Conservation (phyloP, 2,113 vertebrate genomes). For the Microtus pennsylvanicus region DNA sequence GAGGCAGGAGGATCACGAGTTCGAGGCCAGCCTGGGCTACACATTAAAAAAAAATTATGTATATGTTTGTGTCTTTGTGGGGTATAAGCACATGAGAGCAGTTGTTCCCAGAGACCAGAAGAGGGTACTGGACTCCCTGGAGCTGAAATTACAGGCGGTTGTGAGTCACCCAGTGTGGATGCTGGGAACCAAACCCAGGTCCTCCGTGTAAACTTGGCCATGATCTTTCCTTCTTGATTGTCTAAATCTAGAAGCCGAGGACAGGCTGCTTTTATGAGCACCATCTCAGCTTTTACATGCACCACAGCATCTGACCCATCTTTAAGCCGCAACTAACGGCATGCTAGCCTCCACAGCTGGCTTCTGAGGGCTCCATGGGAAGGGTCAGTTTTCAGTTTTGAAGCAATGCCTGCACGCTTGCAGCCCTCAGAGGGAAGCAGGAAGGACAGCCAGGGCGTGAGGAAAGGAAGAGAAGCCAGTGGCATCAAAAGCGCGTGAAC, state of each 20-base stretch:
- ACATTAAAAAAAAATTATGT: no score
- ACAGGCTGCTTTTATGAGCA: conserved; percentile 33
- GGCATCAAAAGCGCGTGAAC: rapidly evolving
- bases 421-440: not conserved
- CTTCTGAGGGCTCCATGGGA: not conserved
- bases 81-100: not conserved
- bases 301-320: not conserved
- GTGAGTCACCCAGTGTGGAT: not conserved
- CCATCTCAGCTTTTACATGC: conserved; percentile 29
- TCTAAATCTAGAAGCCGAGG: conserved; percentile 39
- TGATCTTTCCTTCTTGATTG: conserved; percentile 29
- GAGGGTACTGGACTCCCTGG: not conserved
- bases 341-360: not conserved
- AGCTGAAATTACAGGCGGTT: not conserved
- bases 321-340: conserved; percentile 32
- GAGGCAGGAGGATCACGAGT: no score
- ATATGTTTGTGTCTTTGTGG: not conserved
- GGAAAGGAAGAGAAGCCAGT: not conserved
- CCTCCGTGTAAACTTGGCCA: not conserved
- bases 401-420: conserved; percentile 7
- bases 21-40: no score
- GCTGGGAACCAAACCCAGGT: not conserved
- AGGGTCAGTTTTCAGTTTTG: conserved; percentile 28
- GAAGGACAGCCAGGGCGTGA: not conserved
- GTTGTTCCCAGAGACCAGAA: not conserved